A percentile compares a stretch with the other conserved stretches of the same genome.
phyloP scores from a whole-genome alignment of 2,888 invertebrate genomes.

The Pristionchus exspectatus region DNA sequence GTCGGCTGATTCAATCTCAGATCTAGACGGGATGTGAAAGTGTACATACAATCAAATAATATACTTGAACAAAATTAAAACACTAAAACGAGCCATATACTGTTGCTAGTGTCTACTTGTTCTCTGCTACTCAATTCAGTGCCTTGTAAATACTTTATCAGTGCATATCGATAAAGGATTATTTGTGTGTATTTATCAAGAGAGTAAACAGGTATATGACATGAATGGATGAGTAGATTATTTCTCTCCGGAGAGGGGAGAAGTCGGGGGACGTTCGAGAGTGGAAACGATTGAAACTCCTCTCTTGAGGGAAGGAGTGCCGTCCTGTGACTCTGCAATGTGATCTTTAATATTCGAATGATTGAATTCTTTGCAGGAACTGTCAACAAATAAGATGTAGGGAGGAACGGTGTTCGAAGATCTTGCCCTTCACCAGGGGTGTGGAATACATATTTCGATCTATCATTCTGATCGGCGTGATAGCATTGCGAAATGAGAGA shows the following conservation, averaged over 20 bases:
- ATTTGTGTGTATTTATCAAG: neutral
- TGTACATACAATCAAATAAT: neutral
- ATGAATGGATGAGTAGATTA: neutral
- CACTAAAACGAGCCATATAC: too few relatives aligned
- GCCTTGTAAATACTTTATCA: neutral
- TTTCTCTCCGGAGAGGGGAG: neutral
- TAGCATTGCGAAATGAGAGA: neutral
- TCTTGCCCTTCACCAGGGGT: too few relatives aligned
- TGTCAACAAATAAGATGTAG: too few relatives aligned
- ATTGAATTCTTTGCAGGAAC: too few relatives aligned
- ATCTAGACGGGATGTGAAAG: slow-evolving; percentile 4
- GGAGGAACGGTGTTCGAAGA: neutral
- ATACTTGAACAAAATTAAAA: too few relatives aligned
- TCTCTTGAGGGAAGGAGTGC: slow-evolving; percentile 50
- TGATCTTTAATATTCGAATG: neutral
- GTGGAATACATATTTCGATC: too few relatives aligned
- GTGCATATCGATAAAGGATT: slow-evolving; percentile 26
- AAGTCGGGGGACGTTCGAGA: neutral
- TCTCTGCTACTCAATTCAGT: neutral
- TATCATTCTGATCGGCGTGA: too few relatives aligned
- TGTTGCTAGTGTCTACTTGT: neutral
- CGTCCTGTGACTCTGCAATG: slow-evolving; percentile 42
- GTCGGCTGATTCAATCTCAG: neutral
- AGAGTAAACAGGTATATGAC: neutral
- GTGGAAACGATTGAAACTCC: slow-evolving; percentile 28